Percentiles rank a stretch among this genome's conserved stretches.
Conservation (phyloP, 1,140 invertebrate genomes). For the Aphidius ervi region DNA sequence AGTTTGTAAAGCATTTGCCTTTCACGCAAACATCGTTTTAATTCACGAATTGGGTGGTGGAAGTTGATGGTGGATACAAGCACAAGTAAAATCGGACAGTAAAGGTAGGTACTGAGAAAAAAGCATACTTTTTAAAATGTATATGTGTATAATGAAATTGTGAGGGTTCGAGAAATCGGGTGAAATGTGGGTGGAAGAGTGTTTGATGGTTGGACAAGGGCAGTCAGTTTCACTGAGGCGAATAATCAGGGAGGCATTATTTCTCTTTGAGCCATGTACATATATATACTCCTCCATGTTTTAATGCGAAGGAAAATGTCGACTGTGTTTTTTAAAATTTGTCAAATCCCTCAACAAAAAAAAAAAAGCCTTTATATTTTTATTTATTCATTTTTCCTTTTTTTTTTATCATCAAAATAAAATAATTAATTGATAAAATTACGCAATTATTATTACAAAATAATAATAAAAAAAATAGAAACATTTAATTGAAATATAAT, state of each 20-base stretch:
- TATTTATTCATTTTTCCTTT: no score
- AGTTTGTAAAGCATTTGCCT: conserved; percentile 54
- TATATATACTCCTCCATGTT: conserved; percentile 29
- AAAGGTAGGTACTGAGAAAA: conserved; percentile 5
- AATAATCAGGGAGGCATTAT: conserved; percentile 55
- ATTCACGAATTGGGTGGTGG: conserved; percentile 40
- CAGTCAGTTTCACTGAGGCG: conserved; percentile 48
- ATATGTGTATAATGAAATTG: conserved; percentile 15
- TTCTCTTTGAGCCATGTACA: conserved; percentile 47
- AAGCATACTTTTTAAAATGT: conserved; percentile 10
- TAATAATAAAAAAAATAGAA: no score
- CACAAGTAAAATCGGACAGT: conserved; percentile 1
- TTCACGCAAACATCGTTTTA: conserved; percentile 55
- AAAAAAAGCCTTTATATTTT: no score
- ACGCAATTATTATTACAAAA: no score
- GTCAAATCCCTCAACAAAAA: no score
- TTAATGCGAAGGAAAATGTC: conserved; percentile 47
- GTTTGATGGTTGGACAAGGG: conserved; percentile 19
- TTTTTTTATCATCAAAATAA: no score
- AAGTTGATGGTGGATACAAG: conserved; percentile 15
- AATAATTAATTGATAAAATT: no score
- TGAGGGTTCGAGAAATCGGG: conserved; percentile 19
- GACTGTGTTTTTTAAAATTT: neutral
- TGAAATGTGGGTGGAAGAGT: no score
- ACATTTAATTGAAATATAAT: no score